Percentiles rank a stretch among this genome's conserved stretches.
Conservation (phyloP, 1,140 invertebrate species). For the Lasioglossum albipes region DNA sequence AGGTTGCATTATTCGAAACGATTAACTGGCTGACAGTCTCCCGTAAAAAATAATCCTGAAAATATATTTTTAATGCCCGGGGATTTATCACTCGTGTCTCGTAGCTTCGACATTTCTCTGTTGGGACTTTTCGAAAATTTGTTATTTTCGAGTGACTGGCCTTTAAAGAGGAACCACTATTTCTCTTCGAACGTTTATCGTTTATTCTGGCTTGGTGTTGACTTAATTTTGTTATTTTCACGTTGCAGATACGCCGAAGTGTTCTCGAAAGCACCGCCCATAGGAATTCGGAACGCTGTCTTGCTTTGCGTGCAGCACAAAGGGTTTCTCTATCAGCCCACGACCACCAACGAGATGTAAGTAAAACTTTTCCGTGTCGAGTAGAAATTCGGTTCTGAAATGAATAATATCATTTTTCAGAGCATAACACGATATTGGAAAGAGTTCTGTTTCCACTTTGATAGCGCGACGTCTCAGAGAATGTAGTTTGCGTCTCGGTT, state of each 20-base stretch:
- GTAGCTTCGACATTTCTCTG: background rate
- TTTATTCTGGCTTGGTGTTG: background rate
- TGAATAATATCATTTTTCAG: no score
- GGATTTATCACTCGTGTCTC: constrained; percentile 17
- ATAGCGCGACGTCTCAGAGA: no score
- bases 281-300: constrained; percentile 66
- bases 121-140: background rate
- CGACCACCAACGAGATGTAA: constrained; percentile 67
- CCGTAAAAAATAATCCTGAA: constrained; percentile 65
- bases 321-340: constrained; percentile 69
- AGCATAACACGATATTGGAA: no score
- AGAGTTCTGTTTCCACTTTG: no score
- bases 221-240: background rate
- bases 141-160: background rate
- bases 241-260: constrained; percentile 71
- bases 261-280: constrained; percentile 65
- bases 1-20: constrained; percentile 71
- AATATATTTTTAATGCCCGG: constrained; percentile 41
- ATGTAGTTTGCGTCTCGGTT: no score
- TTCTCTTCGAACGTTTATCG: background rate
- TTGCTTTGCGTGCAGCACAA: constrained; percentile 73
- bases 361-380: constrained; percentile 38
- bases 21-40: constrained; percentile 71
- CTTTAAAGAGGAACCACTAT: background rate
- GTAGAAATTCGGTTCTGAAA: no score